Base-by-base conservation (phyloP, 2,888 invertebrate genomes). In the Epiblema foenella region DNA sequence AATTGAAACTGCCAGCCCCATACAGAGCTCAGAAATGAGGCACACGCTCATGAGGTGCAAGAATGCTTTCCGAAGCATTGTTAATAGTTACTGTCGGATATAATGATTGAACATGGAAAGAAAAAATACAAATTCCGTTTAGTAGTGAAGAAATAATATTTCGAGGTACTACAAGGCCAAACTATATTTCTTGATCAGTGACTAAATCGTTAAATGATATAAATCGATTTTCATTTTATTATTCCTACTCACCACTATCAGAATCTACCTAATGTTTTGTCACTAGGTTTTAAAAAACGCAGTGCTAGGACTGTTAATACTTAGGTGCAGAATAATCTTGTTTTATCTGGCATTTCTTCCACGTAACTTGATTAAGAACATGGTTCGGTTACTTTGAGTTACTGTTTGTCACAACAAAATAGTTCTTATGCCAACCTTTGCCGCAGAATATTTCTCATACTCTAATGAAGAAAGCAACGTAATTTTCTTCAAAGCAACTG, bases 401-500 rank as follows among this genome's bases (percentile, higher is more conserved):
- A 15, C 24, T 60, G 60, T 46, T 18, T 10, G 11, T 29, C 20
- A 9, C 11, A 52, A n/a, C 59, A 52, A 17, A 33, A 54, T 52
- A 69, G 42, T 42, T 24, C 10, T 20, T 62, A 37, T 17, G 39
- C 39, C 18, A 15, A 52, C 10, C 58, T 72, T 72, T 75, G 73
- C 73, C 70, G 58, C 73, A 68, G 68, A 75, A 75, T 75, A 15
- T 54, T n/a, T 29, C 33, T 33, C 33, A 49, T 52, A 59, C n/a
- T n/a, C n/a, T n/a, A n/a, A n/a, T 57, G 42, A 17, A 33, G 59
- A 49, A 62, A 60, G 56, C 67, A 80, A 81, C 78, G 78, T 76
- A 81, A 81, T 84, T 83, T 83, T 76, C 79, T 81, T 73, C 71
- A 64, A 76, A 75, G 65, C 51, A n/a, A 37, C 69, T 69, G 74